Evolutionary conservation across 2,888 invertebrate species (phyloP).

Genomic region (Pomacea canaliculata): DNA sequence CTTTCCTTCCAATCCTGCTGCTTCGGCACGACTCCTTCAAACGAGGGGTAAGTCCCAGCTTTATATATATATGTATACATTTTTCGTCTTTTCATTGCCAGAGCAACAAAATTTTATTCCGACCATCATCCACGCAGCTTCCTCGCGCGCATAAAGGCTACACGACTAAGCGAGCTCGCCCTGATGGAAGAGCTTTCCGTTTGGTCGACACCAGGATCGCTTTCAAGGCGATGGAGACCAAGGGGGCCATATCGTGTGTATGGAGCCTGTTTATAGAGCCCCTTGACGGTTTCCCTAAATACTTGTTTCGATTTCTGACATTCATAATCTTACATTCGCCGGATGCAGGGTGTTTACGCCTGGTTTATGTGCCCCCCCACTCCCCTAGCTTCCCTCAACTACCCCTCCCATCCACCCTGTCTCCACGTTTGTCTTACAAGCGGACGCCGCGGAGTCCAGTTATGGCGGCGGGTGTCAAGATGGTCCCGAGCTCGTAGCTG

Average conservation of each 20-base stretch:
- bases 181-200: slow-evolving; percentile 13
- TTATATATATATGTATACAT: slow-evolving; percentile 11
- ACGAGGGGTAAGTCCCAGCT: slow-evolving; percentile 18
- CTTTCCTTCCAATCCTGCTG: too few species aligned
- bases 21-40: not conserved
- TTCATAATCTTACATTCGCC: not conserved
- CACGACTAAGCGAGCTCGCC: too few species aligned
- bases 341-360: slow-evolving; percentile 3
- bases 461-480: too few species aligned
- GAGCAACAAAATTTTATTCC: slow-evolving; percentile 25
- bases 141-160: not conserved
- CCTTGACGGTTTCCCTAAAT: not conserved
- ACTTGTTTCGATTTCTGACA: slow-evolving; percentile 12
- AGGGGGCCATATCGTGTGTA: not conserved
- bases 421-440: not conserved
- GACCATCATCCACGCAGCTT: slow-evolving; percentile 15
- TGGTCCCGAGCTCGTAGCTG: too few species aligned
- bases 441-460: not conserved
- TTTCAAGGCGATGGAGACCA: too few species aligned
- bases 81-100: slow-evolving; percentile 25
- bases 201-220: not conserved
- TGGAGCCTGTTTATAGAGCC: slow-evolving; percentile 1
- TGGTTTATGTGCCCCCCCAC: not conserved
- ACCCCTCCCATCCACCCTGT: too few species aligned
- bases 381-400: too few species aligned